Evolutionary conservation across 2,888 invertebrate genomes (phyloP), one percentile per base, ranked within the genome.

Genomic region (Gryllus longicercus): DNA sequence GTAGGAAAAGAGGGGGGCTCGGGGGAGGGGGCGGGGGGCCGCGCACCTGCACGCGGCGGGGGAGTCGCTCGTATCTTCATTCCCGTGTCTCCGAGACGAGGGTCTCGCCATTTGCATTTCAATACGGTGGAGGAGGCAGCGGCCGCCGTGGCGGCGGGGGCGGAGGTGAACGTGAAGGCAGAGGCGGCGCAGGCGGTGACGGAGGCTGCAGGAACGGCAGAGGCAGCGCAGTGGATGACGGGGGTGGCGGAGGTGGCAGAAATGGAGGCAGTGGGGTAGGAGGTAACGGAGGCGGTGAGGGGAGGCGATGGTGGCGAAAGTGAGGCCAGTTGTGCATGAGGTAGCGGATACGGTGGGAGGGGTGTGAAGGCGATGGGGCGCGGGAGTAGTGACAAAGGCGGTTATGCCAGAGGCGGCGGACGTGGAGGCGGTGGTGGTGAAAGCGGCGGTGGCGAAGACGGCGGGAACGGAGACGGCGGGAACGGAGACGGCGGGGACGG

Each of bases 21-120:
- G 14, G 63, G 11, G n/a, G 63, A 4, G 11, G 5, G n/a, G 63
- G 5, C 3, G 14, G 2, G 63, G 18, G n/a, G 1, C 16, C 14
- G 63, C 10, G 63, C 63, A 63, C 63, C 63, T 63, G 63, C 63
- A 11, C 63, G 63, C 63, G 63, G 63, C 63, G 63, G 63, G 63
- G 63, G 63, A 63, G 63, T 10, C 63, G 63, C 63, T 12, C 63
- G 63, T 63, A 63, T 63, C 63, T 63, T 63, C 63, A 63, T 63
- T 63, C 63, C 63, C 63, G 63, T 63, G 63, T 63, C 63, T 63
- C 63, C n/a, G 63, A 63, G 63, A 63, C 63, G 63, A 63, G 63
- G 63, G 63, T 63, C 63, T 63, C 63, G 63, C 63, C 63, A 63
- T 63, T 63, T 63, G 63, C 63, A 63, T 63, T 63, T 63, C 63